Evolutionary conservation across 2,797 vertebrate genomes (phyloP).

Genomic region (Eospalax fontanierii): DNA sequence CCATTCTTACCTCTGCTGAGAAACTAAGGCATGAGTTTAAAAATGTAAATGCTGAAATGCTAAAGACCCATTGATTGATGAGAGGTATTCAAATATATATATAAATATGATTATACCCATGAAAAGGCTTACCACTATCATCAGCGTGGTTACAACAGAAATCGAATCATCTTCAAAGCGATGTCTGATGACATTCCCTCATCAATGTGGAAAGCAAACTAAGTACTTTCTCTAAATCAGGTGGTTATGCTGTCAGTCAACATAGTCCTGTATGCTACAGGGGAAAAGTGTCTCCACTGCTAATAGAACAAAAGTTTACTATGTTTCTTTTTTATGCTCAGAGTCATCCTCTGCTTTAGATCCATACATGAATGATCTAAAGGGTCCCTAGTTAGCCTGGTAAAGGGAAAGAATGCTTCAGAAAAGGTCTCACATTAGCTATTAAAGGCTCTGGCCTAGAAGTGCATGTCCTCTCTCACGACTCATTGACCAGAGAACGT

Average conservation of each 20-base stretch:
- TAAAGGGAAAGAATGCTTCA: not conserved
- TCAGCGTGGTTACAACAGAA: not conserved
- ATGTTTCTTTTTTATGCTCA: not conserved
- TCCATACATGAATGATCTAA: not conserved
- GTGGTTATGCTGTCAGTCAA: not conserved
- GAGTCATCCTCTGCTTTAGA: not conserved
- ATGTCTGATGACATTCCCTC: not conserved
- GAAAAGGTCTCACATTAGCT: not conserved
- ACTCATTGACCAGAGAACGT: not conserved
- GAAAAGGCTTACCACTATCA: not conserved
- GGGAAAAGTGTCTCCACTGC: not conserved
- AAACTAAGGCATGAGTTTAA: not conserved
- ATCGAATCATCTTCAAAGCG: conserved; percentile 16
- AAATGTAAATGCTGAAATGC: conserved; percentile 47
- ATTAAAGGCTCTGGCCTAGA: not conserved
- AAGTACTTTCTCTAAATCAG: not conserved
- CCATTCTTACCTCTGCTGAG: not conserved
- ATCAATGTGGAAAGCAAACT: conserved; percentile 2
- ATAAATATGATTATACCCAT: not conserved
- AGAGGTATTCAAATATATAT: not conserved
- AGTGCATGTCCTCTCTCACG: not conserved
- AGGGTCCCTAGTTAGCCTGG: not conserved
- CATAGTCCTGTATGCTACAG: not conserved
- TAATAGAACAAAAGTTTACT: not conserved
- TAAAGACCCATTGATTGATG: not conserved